Percentiles rank a stretch among this genome's conserved stretches.
Evolutionary conservation across 2,797 vertebrate genomes (phyloP).

Genomic region (Streptopelia turtur): DNA sequence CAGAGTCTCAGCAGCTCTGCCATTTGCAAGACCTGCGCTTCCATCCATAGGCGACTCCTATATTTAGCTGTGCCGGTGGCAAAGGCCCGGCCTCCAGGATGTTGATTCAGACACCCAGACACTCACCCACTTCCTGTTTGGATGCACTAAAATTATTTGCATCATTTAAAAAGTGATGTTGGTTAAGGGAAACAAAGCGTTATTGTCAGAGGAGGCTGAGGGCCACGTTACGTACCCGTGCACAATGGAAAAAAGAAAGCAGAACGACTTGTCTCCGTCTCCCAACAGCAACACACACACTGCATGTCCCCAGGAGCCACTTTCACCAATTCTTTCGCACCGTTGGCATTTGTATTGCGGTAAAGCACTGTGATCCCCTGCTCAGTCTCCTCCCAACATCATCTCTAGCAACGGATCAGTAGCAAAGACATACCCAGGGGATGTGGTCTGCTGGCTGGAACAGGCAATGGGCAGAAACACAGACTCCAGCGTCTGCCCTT

Average conservation of each 20-base stretch:
- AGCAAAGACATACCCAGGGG: neutral
- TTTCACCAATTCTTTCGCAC: neutral
- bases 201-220: constrained; percentile 35
- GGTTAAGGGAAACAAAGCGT: constrained; percentile 15
- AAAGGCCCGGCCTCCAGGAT: constrained; percentile 49
- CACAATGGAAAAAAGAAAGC: constrained; percentile 25
- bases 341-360: neutral
- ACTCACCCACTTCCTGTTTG: constrained; percentile 72
- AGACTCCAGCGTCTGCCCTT: neutral
- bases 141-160: constrained; percentile 61
- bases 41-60: constrained; percentile 28
- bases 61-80: constrained; percentile 26
- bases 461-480: neutral
- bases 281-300: neutral
- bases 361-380: neutral
- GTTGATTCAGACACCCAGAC: constrained; percentile 69
- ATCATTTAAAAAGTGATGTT: constrained; percentile 40
- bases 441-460: neutral
- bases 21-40: neutral
- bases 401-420: neutral
- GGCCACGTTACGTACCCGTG: neutral
- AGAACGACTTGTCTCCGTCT: neutral
- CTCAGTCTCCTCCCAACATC: neutral
- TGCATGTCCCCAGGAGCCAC: neutral
- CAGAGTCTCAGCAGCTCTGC: neutral